Base-by-base conservation (phyloP, 2,888 invertebrate genomes). In the Petrolisthes manimaculis region DNA sequence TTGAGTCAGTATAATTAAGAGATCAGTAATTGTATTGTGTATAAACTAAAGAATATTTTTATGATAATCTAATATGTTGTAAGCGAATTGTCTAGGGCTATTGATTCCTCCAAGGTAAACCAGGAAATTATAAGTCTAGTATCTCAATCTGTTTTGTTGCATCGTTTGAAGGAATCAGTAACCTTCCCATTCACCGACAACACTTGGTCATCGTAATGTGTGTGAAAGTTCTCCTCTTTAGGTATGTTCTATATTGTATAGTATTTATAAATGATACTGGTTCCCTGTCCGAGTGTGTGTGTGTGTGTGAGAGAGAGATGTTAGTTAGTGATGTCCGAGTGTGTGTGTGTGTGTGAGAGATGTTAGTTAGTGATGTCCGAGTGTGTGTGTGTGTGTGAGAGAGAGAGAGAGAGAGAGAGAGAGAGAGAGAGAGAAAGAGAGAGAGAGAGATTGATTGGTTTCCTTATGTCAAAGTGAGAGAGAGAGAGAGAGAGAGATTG, bases 281-380 rank as follows among this genome's bases (percentile, higher is more conserved):
- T 55, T 21, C 55, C 5, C 74, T 74, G 0, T 18, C 0, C 6
- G 74, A 18, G n/a, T 14, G 74, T 81, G 81, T 81, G 81, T 81
- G 81, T 81, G 56, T 79, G 79, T 79, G 79, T 79, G 79, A 53
- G 79, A 53, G 80, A 61, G 81, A 61, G 81, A 1, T 37, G 1
- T 37, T 2, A n/a, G n/a, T n/a, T n/a, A n/a, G n/a, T 37, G 37
- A 37, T 37, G 37, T 37, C 37, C 37, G 0, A 37, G 37, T 37
- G 37, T 37, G 37, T 37, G 37, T 37, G 37, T 37, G 79, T 79
- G 79, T 79, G 79, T 79, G 55, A 54, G 79, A 9, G 78, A 9
- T 2, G 2, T 24, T 37, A 53, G n/a, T n/a, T 37, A 37, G 0
- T 37, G 37, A 37, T 37, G 37, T 37, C 37, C 37, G 37, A 37